Base-by-base conservation (phyloP, 2,797 vertebrate species). In the Bucorvus abyssinicus region DNA sequence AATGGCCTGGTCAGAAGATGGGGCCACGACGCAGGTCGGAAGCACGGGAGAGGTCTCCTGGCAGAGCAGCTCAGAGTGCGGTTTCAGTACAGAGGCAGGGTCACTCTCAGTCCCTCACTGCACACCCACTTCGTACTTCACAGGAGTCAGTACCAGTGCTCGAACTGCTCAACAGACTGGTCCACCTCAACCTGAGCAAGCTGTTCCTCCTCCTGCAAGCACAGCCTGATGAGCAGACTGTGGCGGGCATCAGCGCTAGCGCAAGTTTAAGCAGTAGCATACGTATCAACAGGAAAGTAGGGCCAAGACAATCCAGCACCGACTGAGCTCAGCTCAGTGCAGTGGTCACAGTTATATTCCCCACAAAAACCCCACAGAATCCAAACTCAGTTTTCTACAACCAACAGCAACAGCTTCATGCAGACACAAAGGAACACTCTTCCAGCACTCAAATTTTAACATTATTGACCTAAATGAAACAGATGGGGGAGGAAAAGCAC, bases 391-490 rank as follows among this genome's bases (percentile, higher is more conserved):
- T 27, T 29, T 29, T 89, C 63, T 30, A 52, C 21, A 84, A 59
- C 15, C 21, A 59, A 92, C 55, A 44, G 76, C 80, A 86, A 57
- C 63, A 85, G 65, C 45, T 67, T 75, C 53, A 69, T 15, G 30
- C 15, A 91, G 70, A 69, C 74, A 75, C 38, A 75, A 86, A 53
- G 0, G 32, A 92, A 57, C 15, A 23, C 32, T 56, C 56, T 80
- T 80, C 60, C 61, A 74, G 61, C 34, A 64, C 53, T 82, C 38
- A 73, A 76, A 95, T 52, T 71, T 65, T 90, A 82, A 76, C 27
- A 47, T 73, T 84, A 90, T 36, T 70, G 74, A 95, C 67, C 77
- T 90, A 93, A 96, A 78, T 36, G 32, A 96, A 94, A 94, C 85
- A 95, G 75, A 77, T 86, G 69, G 52, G 30, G 38, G 24, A 91